phyloP scores from a whole-genome alignment of 92 coral and sea anemone genomes.

The Pocillopora grandis region DNA sequence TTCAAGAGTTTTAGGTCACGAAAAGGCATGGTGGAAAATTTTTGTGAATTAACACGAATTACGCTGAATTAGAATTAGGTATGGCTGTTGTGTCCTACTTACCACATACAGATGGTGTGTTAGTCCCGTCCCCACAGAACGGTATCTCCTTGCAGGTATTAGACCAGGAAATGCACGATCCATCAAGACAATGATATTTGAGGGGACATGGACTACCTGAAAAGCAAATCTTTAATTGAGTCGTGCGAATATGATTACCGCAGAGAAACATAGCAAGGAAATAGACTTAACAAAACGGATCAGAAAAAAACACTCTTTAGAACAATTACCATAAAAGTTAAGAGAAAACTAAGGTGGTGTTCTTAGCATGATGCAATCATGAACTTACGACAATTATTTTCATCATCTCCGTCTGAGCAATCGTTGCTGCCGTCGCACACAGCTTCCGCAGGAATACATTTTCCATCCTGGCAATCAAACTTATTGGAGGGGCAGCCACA shows the following conservation, averaged over 20 bases:
- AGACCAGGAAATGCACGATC: constrained; percentile 47
- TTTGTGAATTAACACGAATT: background rate
- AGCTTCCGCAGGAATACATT: constrained; percentile 36
- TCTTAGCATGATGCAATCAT: no score
- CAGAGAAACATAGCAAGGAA: no score
- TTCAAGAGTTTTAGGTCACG: no score
- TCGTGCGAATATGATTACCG: no score
- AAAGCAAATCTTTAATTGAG: background rate
- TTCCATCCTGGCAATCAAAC: constrained; percentile 61
- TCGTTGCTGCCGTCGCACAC: constrained; percentile 56
- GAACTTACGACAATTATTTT: constrained; percentile 54
- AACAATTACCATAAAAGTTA: no score
- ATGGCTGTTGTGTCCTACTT: background rate
- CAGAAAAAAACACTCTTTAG: no score
- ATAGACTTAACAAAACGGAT: no score
- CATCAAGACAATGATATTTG: constrained; percentile 31
- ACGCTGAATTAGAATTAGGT: background rate
- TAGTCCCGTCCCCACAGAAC: constrained; percentile 39
- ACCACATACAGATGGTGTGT: constrained; percentile 47
- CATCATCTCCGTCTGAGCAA: constrained; percentile 48
- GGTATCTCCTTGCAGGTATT: constrained; percentile 19
- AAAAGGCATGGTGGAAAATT: background rate
- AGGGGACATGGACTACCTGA: constrained; percentile 17
- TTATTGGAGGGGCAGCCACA: constrained; percentile 57
- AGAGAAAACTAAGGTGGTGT: no score